Conservation (phyloP, 2,888 invertebrate genomes). For the Lepidocyrtinus sp. region DNA sequence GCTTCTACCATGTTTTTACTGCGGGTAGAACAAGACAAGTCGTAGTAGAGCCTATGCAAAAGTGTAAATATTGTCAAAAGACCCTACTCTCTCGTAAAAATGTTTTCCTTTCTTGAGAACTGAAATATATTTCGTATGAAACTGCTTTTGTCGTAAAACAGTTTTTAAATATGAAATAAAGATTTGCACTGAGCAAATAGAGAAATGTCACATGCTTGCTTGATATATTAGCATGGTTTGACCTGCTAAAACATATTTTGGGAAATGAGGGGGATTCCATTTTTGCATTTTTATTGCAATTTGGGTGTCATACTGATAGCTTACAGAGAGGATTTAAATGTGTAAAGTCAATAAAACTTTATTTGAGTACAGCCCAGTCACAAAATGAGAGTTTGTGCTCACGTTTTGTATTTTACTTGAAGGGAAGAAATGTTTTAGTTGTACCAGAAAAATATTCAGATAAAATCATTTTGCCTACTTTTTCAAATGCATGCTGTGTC, state of each 20-base stretch:
- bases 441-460: not conserved
- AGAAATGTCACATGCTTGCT: not conserved
- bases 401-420: no score
- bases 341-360: no score
- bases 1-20: no score
- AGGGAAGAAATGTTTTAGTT: no score
- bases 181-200: not conserved
- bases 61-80: conserved; percentile 35
- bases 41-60: no score
- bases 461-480: conserved; percentile 38
- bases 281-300: conserved; percentile 37
- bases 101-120: not conserved
- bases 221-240: conserved; percentile 37
- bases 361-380: no score
- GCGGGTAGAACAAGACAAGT: no score
- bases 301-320: conserved; percentile 26
- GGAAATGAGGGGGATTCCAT: conserved; percentile 29
- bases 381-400: no score
- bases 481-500: conserved; percentile 34
- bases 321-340: no score
- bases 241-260: conserved; percentile 41
- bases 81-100: conserved; percentile 18
- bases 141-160: conserved; percentile 18
- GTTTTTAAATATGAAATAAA: conserved; percentile 27
- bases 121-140: no score